Evolutionary conservation across 2,888 invertebrate species (phyloP), one percentile per base, ranked within the genome.

Genomic region (Acanthacorydalis orientalis): DNA sequence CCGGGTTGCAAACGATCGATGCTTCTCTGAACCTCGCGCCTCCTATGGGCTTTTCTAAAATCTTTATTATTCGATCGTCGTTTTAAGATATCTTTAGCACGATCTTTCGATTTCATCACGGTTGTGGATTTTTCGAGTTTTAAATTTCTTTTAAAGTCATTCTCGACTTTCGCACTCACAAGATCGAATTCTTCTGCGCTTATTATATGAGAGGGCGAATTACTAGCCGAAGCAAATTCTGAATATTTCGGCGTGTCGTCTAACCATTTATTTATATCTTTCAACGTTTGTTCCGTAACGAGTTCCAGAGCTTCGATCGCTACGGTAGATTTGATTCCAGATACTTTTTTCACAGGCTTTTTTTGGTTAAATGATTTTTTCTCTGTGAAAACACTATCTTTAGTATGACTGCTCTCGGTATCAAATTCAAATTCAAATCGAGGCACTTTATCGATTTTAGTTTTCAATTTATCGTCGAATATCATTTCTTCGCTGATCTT

Each of bases 231-330:
- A 55, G 83, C 85, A 53, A 80, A 78, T 55, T 80, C 80, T 0
- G 82, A 75, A 51, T 79, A 75, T 54, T 80, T 78, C 0, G 88
- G 87, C 0, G 87, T 83, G 56, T 87, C 87, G 57, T 88, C 87
- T 50, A 90, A 65, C 87, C 88, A 89, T 57, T 87, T 86, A 60
- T 85, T 88, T 39, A 89, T 87, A 60, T 89, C 89, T 73, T 89
- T 83, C 0, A 83, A 69, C 14, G 83, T 84, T 67, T 85, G 81
- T 57, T 81, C 82, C 0, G 82, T 81, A 9, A 80, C 81, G 51
- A 80, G 69, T 57, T 79, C 78, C 15, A 83, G 63, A 3, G 80
- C 82, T 59, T 80, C 80, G 55, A 78, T 69, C 44, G 67, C 70
- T n/a, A 60, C 60, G 12, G 57, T 59, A 57, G 65, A 69, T 52